Base-by-base conservation (phyloP, 2,888 invertebrate species). In the Tolmerus cingulatus region DNA sequence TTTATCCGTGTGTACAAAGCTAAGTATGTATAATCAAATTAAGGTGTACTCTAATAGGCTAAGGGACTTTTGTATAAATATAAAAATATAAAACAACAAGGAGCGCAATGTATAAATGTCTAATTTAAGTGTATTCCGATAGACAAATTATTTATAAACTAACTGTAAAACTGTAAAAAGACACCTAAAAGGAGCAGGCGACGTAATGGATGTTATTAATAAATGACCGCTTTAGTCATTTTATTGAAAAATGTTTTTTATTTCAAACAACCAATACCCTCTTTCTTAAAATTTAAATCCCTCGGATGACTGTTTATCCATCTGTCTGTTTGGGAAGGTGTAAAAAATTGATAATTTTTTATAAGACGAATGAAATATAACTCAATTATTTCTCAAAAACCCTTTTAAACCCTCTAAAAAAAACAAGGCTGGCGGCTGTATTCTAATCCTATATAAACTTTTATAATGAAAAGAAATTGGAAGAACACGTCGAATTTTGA, bases 1-100 rank as follows among this genome's bases (percentile, higher is more conserved):
- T 74, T 74, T 86, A 77, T 86, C 55, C 77, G 77, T 86, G 86
- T 86, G 86, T 86, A 86, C 78, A 86, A 86, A 86, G 86, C 78
- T 86, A 86, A 86, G 19, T 34, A 34, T 86, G 37, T 34, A 12
- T 86, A 78, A 86, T 77, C 57, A 78, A 57, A 86, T 46, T 86
- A 76, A 86, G 86, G 14, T 85, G 85, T 85, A 85, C 46, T 85
- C 74, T 85, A 85, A 46, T 37, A 85, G 43, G 43, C 27, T 74
- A 74, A 46, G 27, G 85, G 74, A 46, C 43, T 85, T 85, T 85
- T 85, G 57, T 76, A 76, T 78, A 77, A 86, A 86, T 37, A 37
- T 40, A 40, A 2, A 46, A 46, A 43, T 14, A 43, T 46, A 46
- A 46, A 46, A 40, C 40, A 40, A 4, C 14, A 46, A 37, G 57